These are phyloP conservation scores for Campoplex nolae DNA, from an alignment of 2,888 invertebrate genomes.

Conservation along the genomic window DNA sequence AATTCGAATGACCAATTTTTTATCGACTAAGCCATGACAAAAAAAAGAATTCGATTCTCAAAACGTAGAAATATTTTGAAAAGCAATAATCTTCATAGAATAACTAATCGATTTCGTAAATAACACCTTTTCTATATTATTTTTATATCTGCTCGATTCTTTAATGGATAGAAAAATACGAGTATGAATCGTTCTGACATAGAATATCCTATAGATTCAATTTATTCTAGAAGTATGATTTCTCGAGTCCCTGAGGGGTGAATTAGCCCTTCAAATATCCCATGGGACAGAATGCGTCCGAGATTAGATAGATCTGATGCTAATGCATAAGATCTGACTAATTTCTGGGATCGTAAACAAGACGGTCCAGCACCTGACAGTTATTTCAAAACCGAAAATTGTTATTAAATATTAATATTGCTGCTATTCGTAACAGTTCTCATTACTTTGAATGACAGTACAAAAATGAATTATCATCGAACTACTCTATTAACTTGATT, in stretches of 20 bases:
- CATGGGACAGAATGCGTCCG: slow-evolving; percentile 66
- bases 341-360: slow-evolving; percentile 73
- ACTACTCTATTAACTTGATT: not conserved
- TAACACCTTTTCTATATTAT: not conserved
- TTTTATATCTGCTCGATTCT: not conserved
- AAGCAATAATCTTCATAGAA: not conserved
- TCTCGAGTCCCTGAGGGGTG: slow-evolving; percentile 64
- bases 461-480: not conserved
- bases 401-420: not conserved
- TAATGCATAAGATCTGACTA: slow-evolving; percentile 77
- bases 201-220: slow-evolving; percentile 6
- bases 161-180: not conserved
- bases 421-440: not conserved
- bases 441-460: not conserved
- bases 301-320: slow-evolving; percentile 76
- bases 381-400: not conserved
- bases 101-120: not conserved
- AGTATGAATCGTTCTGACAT: not conserved
- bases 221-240: slow-evolving; percentile 13
- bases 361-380: not conserved
- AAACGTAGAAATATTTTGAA: too few relatives aligned
- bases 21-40: not conserved
- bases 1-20: not conserved
- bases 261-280: slow-evolving; percentile 72
- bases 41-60: not conserved